Percentiles rank a stretch among this genome's conserved stretches.
phyloP scores from a whole-genome alignment of 2,888 invertebrate species.

The Laothoe populi region DNA sequence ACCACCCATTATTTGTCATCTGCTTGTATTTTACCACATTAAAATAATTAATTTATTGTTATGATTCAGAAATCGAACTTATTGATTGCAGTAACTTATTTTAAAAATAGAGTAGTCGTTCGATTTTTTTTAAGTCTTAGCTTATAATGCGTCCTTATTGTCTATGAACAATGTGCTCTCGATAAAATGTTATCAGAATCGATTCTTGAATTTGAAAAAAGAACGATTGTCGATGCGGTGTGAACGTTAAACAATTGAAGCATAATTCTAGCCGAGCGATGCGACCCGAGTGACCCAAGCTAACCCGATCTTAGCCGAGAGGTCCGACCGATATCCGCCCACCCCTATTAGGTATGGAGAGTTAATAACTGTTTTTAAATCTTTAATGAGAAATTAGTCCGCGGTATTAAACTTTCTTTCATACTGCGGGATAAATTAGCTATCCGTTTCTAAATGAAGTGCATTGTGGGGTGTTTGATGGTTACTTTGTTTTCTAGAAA shows the following conservation, averaged over 20 bases:
- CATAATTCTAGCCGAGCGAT: slow-evolving; percentile 66
- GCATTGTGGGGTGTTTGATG: background rate
- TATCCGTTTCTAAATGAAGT: background rate
- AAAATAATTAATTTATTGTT: no score
- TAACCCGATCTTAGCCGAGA: slow-evolving; percentile 49
- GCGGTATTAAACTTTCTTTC: slow-evolving; percentile 23
- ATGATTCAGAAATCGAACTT: no score
- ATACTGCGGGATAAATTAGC: slow-evolving; percentile 15
- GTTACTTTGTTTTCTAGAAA: no score
- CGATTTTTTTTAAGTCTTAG: slow-evolving; percentile 5
- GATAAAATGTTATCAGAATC: slow-evolving; percentile 43
- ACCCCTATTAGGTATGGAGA: slow-evolving; percentile 59
- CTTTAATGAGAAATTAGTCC: slow-evolving; percentile 22
- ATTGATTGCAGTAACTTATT: no score
- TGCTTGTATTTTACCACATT: no score
- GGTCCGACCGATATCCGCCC: slow-evolving; percentile 52
- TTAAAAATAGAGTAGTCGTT: no score
- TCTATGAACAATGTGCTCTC: slow-evolving; percentile 39
- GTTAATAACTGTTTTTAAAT: slow-evolving; percentile 37
- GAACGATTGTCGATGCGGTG: slow-evolving; percentile 50
- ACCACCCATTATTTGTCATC: no score
- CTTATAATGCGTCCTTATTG: slow-evolving; percentile 8
- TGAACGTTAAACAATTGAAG: slow-evolving; percentile 75
- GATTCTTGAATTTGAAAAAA: slow-evolving; percentile 50
- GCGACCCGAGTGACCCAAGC: slow-evolving; percentile 42